These are phyloP conservation scores for Agriopis aurantiaria DNA, from an alignment of 2,888 invertebrate species.

Conservation along the genomic window DNA sequence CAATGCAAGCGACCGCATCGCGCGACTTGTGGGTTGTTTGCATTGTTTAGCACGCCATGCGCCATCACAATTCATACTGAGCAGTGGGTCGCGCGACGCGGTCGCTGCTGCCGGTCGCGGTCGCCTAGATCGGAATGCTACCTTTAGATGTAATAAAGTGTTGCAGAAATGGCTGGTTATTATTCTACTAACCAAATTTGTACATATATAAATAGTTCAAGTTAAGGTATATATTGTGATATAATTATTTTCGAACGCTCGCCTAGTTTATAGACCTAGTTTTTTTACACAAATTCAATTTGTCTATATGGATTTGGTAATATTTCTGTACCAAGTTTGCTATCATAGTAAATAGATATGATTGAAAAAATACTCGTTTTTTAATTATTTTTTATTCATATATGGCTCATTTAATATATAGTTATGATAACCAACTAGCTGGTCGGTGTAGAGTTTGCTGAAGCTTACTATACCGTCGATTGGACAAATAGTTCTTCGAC, in stretches of 20 bases:
- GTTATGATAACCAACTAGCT: too few relatives aligned
- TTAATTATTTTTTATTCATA: not conserved
- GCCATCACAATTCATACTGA: too few relatives aligned
- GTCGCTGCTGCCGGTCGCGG: too few relatives aligned
- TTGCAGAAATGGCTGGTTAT: not conserved
- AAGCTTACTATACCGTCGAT: too few relatives aligned
- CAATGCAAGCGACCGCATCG: too few relatives aligned
- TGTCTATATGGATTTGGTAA: constrained; percentile 47
- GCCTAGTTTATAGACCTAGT: constrained; percentile 57
- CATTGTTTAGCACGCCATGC: too few relatives aligned
- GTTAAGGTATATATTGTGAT: constrained; percentile 74
- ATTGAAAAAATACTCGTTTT: not conserved
- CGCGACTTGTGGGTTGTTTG: too few relatives aligned
- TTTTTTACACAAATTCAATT: constrained; percentile 49
- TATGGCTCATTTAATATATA: too few relatives aligned
- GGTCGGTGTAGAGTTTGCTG: too few relatives aligned
- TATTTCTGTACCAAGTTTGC: constrained; percentile 62
- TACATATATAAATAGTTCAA: constrained; percentile 62
- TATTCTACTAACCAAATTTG: constrained; percentile 5
- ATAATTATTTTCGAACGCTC: constrained; percentile 58
- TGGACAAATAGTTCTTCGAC: too few relatives aligned
- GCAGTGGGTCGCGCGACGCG: too few relatives aligned
- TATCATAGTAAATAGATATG: constrained; percentile 43
- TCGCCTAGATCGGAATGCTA: too few relatives aligned
- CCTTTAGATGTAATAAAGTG: not conserved